Percentiles rank a stretch among this genome's conserved stretches.
Conservation (phyloP, 2,888 invertebrate genomes). For the Sisyra nigra region DNA sequence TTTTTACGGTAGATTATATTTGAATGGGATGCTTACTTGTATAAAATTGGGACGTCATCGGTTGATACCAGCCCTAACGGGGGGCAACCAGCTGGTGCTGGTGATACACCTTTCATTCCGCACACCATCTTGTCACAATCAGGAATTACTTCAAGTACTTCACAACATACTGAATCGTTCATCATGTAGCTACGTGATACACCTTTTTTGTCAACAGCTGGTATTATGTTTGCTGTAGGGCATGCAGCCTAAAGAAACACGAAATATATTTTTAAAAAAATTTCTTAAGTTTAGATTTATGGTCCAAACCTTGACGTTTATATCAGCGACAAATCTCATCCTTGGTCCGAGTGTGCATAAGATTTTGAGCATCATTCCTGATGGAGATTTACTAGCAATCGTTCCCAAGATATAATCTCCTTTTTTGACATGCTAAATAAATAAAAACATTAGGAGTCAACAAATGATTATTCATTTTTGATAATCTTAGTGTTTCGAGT, state of each 20-base stretch:
- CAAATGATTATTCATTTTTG: background rate
- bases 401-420: constrained; percentile 68
- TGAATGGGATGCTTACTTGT: constrained; percentile 51
- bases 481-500: too few relatives aligned
- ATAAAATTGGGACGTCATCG: constrained; percentile 65
- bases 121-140: constrained; percentile 77
- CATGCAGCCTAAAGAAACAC: constrained; percentile 41
- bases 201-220: constrained; percentile 64
- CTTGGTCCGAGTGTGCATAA: constrained; percentile 68
- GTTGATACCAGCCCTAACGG: constrained; percentile 69
- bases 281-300: too few relatives aligned
- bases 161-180: constrained; percentile 77
- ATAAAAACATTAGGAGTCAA: constrained; percentile 1
- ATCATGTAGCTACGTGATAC: constrained; percentile 60
- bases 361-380: constrained; percentile 63
- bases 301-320: constrained; percentile 73
- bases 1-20: background rate
- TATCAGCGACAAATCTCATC: constrained; percentile 68
- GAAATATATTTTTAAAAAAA: constrained; percentile 5
- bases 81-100: constrained; percentile 49
- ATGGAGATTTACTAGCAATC: constrained; percentile 56
- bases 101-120: constrained; percentile 68
- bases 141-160: constrained; percentile 71
- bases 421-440: constrained; percentile 42
- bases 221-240: constrained; percentile 53